Evolutionary conservation across 2,888 invertebrate genomes (phyloP), one percentile per base, ranked within the genome.

Genomic region (Dicycla oo): DNA sequence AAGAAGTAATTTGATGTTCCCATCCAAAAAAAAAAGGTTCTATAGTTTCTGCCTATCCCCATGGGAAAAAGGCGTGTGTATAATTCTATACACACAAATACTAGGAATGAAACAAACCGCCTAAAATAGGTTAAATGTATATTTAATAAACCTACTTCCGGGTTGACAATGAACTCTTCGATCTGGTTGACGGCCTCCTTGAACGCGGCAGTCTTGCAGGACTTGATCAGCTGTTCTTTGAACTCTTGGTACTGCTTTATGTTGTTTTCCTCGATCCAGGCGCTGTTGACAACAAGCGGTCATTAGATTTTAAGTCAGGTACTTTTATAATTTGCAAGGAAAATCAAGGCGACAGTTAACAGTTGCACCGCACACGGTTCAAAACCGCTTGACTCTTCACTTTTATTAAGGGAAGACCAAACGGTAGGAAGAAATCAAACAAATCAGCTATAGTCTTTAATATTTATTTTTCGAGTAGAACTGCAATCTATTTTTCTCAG

Each of bases 251-350:
- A 99, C 0, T 98, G 97, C 92, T 98, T 98, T 67, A 99, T 97
- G 88, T 98, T 97, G 81, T 97, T 96, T 83, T 98, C 97, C 90
- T 98, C 98, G 81, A 99, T 98, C 98, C 98, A 99, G 10, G 98
- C 99, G 95, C 98, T 98, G 95, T 88, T 87, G 87, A 79, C 73
- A 88, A 88, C 20, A 68, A 49, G 2, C 18, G 8, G 0, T 53
- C 20, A 56, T 84, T 34, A 82, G 51, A 54, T n/a, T 73, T 23
- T 40, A 61, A 4, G 45, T 47, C 20, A 40, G 0, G 0, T 30
- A 38, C 5, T 45, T 18, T 30, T 49, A 23, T 53, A 11, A 43
- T 34, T 34, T 5, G 7, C 20, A 23, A n/a, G 2, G 20, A 40
- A 34, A 63, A 23, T 38, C 6, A 20, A 38, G 13, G 18, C 0